Evolutionary conservation across 2,113 vertebrate species (phyloP), one percentile per base, ranked within the genome.

Genomic region (Grantiella picta): DNA sequence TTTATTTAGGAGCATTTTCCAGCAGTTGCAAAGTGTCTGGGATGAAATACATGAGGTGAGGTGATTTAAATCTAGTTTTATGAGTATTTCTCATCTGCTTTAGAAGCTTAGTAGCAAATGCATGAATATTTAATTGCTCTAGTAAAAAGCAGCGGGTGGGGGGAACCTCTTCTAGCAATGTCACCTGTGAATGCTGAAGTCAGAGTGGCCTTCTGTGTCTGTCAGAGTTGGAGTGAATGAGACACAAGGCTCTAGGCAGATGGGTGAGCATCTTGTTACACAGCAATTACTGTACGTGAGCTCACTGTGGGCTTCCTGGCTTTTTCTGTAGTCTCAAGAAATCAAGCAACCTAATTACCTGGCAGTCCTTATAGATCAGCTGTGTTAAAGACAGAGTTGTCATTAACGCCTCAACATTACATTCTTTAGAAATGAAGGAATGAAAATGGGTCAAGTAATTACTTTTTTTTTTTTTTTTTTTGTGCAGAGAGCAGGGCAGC

Each of bases 201-300:
- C 63, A 82, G 69, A 15, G 18, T 82, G 52, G 28, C 53, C 57
- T 59, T 38, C 42, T 71, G 40, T 36, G 31, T 59, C 42, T 71
- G 60, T 68, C 57, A 63, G 72, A 69, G 36, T 1, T 28, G 19
- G 12, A 73, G 36, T 29, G 40, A 63, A 27, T n/a, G 36, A 47
- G 31, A 31, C n/a, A 42, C 36, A 42, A 35, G 56, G 5, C 35
- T 72, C 50, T 45, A 76, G 88, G 13, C 80, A 91, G 80, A 84
- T 40, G 69, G n/a, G 45, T 40, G 44, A 95, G 40, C 81, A 49
- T 89, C 69, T 80, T 82, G 47, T 83, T 64, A 49, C 31, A 2
- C 13, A 86, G 77, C 69, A 69, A 56, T 75, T 56, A 64, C 7
- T 0, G 0, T 79, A 44, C 2, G 0, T 22, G 40, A 42, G n/a